Conservation (phyloP, 2,113 vertebrate genomes). For the Myotis brandtii region DNA sequence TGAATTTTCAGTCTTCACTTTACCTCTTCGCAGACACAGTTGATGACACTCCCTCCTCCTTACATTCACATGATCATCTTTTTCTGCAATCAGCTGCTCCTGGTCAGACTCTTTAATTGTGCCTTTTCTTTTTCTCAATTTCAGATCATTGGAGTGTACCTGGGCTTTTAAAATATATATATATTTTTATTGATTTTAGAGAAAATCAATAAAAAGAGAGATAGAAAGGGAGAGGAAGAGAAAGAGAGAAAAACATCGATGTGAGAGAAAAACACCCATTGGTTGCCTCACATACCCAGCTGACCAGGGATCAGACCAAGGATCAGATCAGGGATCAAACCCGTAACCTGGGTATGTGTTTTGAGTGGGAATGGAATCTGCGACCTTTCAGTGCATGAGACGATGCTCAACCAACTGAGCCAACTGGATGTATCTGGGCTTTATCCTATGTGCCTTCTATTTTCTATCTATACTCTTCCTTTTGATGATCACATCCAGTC, state of each 20-base stretch:
- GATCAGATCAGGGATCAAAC: neutral
- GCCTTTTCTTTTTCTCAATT: neutral
- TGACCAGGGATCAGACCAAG: neutral
- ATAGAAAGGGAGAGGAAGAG: neutral
- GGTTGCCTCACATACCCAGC: too few relatives aligned
- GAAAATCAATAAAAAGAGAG: too few relatives aligned
- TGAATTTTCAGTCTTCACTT: neutral
- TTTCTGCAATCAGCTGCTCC: neutral
- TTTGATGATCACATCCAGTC: neutral
- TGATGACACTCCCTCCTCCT: neutral
- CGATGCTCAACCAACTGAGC: neutral
- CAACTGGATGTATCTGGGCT: neutral
- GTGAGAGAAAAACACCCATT: neutral
- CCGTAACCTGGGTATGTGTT: neutral
- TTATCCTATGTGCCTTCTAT: neutral
- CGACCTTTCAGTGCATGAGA: neutral
- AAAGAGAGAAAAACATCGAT: too few relatives aligned
- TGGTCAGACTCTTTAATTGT: neutral
- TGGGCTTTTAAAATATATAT: neutral
- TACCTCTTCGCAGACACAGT: neutral
- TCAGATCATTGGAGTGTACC: fast-evolving
- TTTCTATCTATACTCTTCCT: neutral
- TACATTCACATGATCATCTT: neutral
- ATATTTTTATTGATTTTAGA: neutral
- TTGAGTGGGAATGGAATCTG: neutral